Percentiles rank a stretch among this genome's conserved stretches.
These are phyloP conservation scores for Chironomus tepperi DNA, from an alignment of 1,140 invertebrate species.

Conservation along the genomic window DNA sequence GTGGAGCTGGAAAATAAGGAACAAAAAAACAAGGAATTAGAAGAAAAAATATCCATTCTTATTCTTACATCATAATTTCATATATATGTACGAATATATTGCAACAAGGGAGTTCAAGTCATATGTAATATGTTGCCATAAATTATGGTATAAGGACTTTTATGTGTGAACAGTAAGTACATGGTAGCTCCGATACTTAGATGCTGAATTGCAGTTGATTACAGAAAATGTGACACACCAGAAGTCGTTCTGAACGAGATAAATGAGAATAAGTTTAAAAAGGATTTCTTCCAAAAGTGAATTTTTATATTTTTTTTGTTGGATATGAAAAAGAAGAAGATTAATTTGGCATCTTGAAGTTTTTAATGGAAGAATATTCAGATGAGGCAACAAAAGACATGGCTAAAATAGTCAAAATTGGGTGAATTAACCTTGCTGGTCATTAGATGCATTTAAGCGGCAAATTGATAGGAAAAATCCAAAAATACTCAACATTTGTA, in stretches of 20 bases:
- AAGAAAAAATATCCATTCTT: background rate
- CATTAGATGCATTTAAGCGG: no score
- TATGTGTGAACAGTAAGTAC: background rate
- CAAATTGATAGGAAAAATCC: no score
- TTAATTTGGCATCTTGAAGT: no score
- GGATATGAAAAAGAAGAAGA: no score
- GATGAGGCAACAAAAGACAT: no score
- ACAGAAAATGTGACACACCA: background rate
- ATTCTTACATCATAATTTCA: background rate
- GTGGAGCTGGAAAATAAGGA: background rate
- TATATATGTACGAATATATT: background rate
- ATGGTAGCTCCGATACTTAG: background rate
- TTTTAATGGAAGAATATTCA: no score
- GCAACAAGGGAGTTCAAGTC: background rate
- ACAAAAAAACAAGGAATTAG: background rate
- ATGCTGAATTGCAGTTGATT: slow-evolving; percentile 17
- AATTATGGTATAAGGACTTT: slow-evolving; percentile 16
- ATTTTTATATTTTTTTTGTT: no score
- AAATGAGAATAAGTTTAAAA: background rate
- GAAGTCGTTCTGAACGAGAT: background rate
- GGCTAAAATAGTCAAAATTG: no score
- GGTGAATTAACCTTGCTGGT: no score
- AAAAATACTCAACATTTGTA: no score
- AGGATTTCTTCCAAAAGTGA: no score
- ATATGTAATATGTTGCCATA: slow-evolving; percentile 8